Percentiles rank a stretch among this genome's conserved stretches.
Conservation (phyloP, 2,888 invertebrate genomes). For the Cinara cedri region DNA sequence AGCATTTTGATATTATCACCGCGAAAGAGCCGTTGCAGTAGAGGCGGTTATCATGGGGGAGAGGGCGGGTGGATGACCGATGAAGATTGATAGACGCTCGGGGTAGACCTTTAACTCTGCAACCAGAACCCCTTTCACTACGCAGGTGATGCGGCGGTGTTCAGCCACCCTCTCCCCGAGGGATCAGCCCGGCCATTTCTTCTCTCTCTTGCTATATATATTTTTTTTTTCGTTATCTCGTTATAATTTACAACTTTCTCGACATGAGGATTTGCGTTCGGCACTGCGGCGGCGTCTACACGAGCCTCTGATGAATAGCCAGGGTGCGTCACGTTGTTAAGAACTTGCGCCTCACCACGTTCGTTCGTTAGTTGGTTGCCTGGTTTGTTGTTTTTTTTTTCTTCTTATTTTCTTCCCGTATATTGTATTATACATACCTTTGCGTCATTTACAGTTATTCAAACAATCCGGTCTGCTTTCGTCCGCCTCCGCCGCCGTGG, state of each 20-base stretch:
- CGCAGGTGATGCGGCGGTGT: neutral
- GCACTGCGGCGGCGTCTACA: constrained; percentile 11
- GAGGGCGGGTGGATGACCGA: constrained; percentile 27
- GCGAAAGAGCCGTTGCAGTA: neutral
- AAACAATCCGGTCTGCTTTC: constrained; percentile 2
- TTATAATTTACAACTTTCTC: constrained; percentile 58
- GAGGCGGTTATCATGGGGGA: neutral
- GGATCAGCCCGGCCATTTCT: constrained; percentile 21
- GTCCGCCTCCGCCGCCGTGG: neutral
- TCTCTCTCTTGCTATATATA: neutral
- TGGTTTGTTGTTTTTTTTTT: constrained; percentile 1
- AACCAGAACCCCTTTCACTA: neutral
- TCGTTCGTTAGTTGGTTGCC: neutral
- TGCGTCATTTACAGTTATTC: constrained; percentile 42
- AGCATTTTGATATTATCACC: constrained; percentile 49
- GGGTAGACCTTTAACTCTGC: constrained; percentile 44
- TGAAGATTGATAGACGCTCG: constrained; percentile 48
- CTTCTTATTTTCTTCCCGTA: neutral
- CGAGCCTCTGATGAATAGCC: constrained; percentile 31
- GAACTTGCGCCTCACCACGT: constrained; percentile 30
- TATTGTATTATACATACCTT: too few relatives aligned
- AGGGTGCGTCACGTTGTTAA: constrained; percentile 31
- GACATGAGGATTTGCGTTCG: constrained; percentile 50
- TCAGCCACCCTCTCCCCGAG: neutral
- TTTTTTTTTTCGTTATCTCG: constrained; percentile 56